Conservation (phyloP, 2,888 invertebrate genomes). For the Leptinotarsa rubiginosa region DNA sequence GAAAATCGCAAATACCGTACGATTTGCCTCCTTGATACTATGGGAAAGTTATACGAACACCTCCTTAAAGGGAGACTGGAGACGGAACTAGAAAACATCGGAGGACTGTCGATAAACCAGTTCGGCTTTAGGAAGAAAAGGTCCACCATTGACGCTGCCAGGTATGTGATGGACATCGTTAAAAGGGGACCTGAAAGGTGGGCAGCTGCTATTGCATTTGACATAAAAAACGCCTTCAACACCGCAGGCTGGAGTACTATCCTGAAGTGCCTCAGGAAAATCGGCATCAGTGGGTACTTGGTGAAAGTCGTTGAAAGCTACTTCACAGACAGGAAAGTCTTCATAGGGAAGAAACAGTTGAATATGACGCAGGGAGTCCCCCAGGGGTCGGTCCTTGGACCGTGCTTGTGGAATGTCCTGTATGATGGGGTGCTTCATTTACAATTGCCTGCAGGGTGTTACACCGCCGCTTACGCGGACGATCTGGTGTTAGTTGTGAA, state of each 20-base stretch:
- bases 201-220: background rate
- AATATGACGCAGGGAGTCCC: slow-evolving; percentile 30
- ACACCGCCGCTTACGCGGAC: slow-evolving; percentile 12
- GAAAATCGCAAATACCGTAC: too few relatives aligned
- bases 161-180: background rate
- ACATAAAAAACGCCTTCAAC: background rate
- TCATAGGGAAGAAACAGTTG: background rate
- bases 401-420: slow-evolving; percentile 28
- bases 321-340: background rate
- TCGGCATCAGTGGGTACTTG: background rate
- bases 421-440: slow-evolving; percentile 32
- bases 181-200: background rate
- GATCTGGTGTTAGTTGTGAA: background rate
- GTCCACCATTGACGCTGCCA: background rate
- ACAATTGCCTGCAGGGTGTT: background rate
- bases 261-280: background rate
- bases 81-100: background rate
- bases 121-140: background rate
- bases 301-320: background rate
- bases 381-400: slow-evolving; percentile 40
- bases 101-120: background rate
- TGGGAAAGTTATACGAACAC: background rate
- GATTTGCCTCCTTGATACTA: background rate
- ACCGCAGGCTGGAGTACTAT: background rate
- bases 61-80: background rate